Conservation (phyloP, 1,140 invertebrate genomes). For the Patella vulgata region DNA sequence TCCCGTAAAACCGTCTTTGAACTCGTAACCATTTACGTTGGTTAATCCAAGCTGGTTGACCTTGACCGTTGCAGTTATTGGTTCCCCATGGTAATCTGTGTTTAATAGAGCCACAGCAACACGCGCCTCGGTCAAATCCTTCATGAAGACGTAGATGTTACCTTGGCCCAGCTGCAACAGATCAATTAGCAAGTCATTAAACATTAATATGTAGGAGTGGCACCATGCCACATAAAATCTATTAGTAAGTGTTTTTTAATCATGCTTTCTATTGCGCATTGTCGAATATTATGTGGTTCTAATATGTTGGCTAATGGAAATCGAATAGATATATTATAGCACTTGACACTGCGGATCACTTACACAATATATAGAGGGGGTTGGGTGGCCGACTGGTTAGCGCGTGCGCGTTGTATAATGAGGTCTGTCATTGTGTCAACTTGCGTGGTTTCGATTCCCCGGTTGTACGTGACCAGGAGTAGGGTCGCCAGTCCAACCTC, state of each 20-base stretch:
- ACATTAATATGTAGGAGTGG: background rate
- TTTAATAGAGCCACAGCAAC: slow-evolving; percentile 44
- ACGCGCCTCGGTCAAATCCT: slow-evolving; percentile 44
- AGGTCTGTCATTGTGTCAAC: too few species aligned
- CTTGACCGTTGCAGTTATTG: slow-evolving; percentile 46
- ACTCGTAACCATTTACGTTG: slow-evolving; percentile 81
- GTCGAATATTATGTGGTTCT: background rate
- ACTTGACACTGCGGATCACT: too few species aligned
- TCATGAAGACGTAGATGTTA: slow-evolving; percentile 13
- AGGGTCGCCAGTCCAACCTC: too few species aligned
- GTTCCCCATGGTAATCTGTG: slow-evolving; percentile 29
- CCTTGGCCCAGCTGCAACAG: background rate
- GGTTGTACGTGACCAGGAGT: too few species aligned
- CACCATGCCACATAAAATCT: background rate
- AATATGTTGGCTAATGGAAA: background rate
- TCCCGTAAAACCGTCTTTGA: slow-evolving; percentile 72
- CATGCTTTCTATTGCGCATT: too few species aligned
- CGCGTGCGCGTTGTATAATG: too few species aligned
- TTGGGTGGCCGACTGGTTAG: too few species aligned
- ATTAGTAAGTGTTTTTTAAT: too few species aligned
- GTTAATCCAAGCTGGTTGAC: slow-evolving; percentile 83
- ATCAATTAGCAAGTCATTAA: background rate
- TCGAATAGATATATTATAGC: too few species aligned
- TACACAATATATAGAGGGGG: too few species aligned
- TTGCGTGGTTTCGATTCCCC: too few species aligned